Conservation (phyloP, 2,888 invertebrate genomes). For the Osmoderma eremita region DNA sequence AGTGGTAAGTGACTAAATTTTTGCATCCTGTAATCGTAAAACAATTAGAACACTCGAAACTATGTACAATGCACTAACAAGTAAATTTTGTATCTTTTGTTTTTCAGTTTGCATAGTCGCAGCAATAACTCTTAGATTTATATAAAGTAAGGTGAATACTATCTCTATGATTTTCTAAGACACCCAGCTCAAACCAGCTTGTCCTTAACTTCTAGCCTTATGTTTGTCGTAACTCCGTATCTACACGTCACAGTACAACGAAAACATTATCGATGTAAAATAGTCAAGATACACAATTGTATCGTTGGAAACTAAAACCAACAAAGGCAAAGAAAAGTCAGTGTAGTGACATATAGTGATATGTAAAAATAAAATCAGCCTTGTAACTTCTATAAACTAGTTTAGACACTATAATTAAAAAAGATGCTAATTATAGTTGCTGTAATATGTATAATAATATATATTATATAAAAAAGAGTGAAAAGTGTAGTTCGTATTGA, state of each 20-base stretch:
- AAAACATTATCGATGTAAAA: too few species aligned
- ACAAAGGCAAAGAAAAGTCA: slow-evolving; percentile 29
- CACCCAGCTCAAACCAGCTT: slow-evolving; percentile 66
- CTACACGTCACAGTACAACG: slow-evolving; percentile 29
- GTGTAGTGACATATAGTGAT: slow-evolving; percentile 18
- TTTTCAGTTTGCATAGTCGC: slow-evolving; percentile 39
- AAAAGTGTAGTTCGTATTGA: slow-evolving; percentile 40
- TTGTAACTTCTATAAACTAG: slow-evolving; percentile 15
- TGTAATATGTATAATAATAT: slow-evolving; percentile 1
- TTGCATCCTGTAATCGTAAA: slow-evolving; percentile 41
- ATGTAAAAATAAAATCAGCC: not conserved
- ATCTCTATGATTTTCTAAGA: slow-evolving; percentile 22
- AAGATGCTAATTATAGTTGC: not conserved
- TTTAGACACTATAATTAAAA: slow-evolving; percentile 1
- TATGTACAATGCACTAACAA: slow-evolving; percentile 34
- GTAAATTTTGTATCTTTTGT: not conserved
- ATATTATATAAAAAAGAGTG: slow-evolving; percentile 13
- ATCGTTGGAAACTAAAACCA: slow-evolving; percentile 4
- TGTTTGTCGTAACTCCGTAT: slow-evolving; percentile 6
- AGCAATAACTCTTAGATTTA: slow-evolving; percentile 37
- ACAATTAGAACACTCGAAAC: slow-evolving; percentile 2
- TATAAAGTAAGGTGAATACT: too few species aligned
- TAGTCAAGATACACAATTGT: not conserved
- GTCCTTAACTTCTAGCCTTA: slow-evolving; percentile 37
- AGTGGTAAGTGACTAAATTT: slow-evolving; percentile 41